Base-by-base conservation (phyloP, 2,888 invertebrate genomes). In the Zhengitettix transpicula region DNA sequence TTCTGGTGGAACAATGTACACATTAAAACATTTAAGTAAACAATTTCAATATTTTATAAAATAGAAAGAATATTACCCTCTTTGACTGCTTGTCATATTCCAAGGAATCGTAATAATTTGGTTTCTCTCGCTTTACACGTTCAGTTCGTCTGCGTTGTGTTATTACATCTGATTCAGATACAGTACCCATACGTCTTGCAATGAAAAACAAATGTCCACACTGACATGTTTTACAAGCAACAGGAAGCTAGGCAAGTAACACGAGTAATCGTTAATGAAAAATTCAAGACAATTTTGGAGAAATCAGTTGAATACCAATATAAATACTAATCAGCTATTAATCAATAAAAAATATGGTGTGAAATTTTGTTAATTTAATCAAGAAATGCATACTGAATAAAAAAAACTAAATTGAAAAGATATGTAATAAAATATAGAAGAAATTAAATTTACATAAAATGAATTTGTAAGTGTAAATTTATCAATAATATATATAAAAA, bases 121-220 rank as follows among this genome's bases (percentile, higher is more conserved):
- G 87, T 67, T 88, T 87, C 16, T 86, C 83, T 60, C 89, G 74
- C 61, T 85, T 79, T 9, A 88, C 84, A 59, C 89, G 73, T 65
- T 85, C 85, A 0, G 89, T 89, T 65, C 84, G 73, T 56, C 89
- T 72, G 8, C 84, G 71, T 63, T 74, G 74, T 62, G 73, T 82
- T 15, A 75, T 78, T 15, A 60, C 63, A n/a, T 60, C 64, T 14
- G 59, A 52, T 15, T 55, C 60, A 56, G 55, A 63, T 51, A 56
- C 61, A 41, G 60, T 64, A 12, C 65, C 71, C 54, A 71, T 77
- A 57, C 83, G 77, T 2, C 86, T 77, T 0, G 85, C 78, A 65
- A 84, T 80, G 68, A 87, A 87, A 74, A 89, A 89, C 8, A 84
- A 83, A 72, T 89, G 85, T 0, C 89, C 89, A 69, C 89, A 90